Base-by-base conservation (phyloP, 2,888 invertebrate genomes). In the Pomacea canaliculata region DNA sequence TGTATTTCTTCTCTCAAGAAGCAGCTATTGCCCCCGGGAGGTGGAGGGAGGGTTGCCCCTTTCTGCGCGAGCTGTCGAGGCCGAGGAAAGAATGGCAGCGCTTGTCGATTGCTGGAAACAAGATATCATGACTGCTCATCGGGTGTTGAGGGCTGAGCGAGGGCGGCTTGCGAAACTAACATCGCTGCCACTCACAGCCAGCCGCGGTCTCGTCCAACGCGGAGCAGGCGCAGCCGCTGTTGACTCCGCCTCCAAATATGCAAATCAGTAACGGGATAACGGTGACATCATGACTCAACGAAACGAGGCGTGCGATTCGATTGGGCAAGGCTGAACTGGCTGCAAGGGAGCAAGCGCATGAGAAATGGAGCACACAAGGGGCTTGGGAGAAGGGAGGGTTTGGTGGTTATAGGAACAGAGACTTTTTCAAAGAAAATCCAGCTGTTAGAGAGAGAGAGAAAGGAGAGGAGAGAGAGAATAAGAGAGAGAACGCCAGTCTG, bases 291-390 rank as follows among this genome's bases (percentile, higher is more conserved):
- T 73, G 37, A 37, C 56, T 48, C 48, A 9, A 13, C 60, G 73
- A 66, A 67, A 73, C 66, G 37, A 73, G 66, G 73, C 67, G 73
- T 73, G 73, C 67, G 67, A 73, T 73, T 56, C 73, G 67, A 73
- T 73, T 73, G 73, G 73, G 56, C 63, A 63, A 63, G 27, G 27
- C 19, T 12, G 63, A 63, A 63, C 12, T 18, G 63, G 19, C 63
- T 10, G 16, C 10, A 27, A 63, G 63, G 10, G 63, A 63, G 63
- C n/a, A 12, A 19, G 63, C 16, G n/a, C 27, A 12, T 27, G 63
- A 63, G 63, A 63, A 63, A n/a, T 63, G 63, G 63, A 23, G 12
- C 10, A 12, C 16, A 63, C 23, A 12, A 12, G 63, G 27, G 27
- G 68, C 46, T 48, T 51, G 68, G 49, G 63, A 46, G 72, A 63